Evolutionary conservation across 2,888 invertebrate species (phyloP).

Genomic region (Hybos culiciformis): DNA sequence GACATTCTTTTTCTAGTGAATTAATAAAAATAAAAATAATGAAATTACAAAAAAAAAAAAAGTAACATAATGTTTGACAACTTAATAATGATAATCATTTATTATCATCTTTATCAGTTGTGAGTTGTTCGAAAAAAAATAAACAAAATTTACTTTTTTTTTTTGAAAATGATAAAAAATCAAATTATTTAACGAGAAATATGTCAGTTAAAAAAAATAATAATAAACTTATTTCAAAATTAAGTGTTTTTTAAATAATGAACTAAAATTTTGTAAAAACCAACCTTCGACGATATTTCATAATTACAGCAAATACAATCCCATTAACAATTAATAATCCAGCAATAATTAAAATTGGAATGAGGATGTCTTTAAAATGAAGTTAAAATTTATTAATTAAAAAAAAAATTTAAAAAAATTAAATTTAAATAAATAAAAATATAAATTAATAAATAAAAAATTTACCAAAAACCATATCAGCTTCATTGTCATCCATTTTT

Average conservation of each 20-base stretch:
- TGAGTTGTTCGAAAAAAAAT: not conserved
- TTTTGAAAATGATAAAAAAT: not conserved
- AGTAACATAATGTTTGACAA: too few species aligned
- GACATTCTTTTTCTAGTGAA: too few species aligned
- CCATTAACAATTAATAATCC: constrained; percentile 58
- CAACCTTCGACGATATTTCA: constrained; percentile 27
- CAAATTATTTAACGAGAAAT: not conserved
- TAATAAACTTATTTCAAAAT: not conserved
- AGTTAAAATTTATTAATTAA: constrained; percentile 37
- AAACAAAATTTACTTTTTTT: not conserved
- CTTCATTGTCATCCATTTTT: constrained; percentile 18
- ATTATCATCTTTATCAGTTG: not conserved
- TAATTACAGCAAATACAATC: constrained; percentile 57
- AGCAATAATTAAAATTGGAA: constrained; percentile 56
- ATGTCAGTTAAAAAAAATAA: not conserved
- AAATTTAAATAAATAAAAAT: constrained; percentile 6
- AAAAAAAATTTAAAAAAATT: constrained; percentile 8
- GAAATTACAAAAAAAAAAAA: too few species aligned
- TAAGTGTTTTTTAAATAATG: not conserved
- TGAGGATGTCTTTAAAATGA: constrained; percentile 48
- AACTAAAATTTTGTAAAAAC: constrained; percentile 3
- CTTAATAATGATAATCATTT: too few species aligned
- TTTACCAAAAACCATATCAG: constrained; percentile 20
- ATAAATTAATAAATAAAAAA: constrained; percentile 7
- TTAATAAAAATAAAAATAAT: too few species aligned